A percentile compares a stretch with the other conserved stretches of the same genome.
Conservation (phyloP, 1,140 invertebrate genomes). For the Chymomyza costata region DNA sequence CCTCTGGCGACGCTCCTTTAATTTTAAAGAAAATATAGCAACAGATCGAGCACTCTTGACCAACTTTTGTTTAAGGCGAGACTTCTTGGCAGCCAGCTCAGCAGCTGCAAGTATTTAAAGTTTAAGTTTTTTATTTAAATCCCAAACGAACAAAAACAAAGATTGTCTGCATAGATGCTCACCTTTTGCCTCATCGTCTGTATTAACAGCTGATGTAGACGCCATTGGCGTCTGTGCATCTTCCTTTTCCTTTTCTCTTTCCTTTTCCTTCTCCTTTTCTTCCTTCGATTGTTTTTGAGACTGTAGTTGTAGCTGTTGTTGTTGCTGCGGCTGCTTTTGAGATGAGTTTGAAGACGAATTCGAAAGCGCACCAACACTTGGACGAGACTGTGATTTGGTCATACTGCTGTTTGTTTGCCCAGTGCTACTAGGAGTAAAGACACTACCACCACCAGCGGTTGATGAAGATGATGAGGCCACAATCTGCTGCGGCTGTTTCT, state of each 20-base stretch:
- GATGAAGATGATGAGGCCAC: slow-evolving; percentile 65
- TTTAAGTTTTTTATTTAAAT: too few relatives aligned
- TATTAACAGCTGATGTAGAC: slow-evolving; percentile 47
- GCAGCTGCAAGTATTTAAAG: slow-evolving; percentile 52
- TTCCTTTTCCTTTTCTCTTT: slow-evolving; percentile 29
- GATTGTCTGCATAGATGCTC: neutral
- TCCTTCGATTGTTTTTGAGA: slow-evolving; percentile 46
- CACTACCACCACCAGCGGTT: slow-evolving; percentile 60
- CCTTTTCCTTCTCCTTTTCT: slow-evolving; percentile 31
- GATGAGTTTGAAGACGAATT: slow-evolving; percentile 65
- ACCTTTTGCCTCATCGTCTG: slow-evolving; percentile 73
- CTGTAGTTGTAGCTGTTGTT: slow-evolving; percentile 18
- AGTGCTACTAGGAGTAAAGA: slow-evolving; percentile 50
- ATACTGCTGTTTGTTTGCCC: slow-evolving; percentile 35
- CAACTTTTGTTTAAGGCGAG: slow-evolving; percentile 77
- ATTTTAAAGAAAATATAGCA: slow-evolving; percentile 87
- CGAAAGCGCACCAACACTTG: slow-evolving; percentile 65
- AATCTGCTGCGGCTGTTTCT: slow-evolving; percentile 45
- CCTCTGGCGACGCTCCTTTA: slow-evolving; percentile 84
- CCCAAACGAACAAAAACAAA: neutral
- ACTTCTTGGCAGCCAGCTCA: slow-evolving; percentile 81
- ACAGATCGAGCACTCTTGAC: slow-evolving; percentile 88
- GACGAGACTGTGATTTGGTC: slow-evolving; percentile 56
- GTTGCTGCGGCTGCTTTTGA: slow-evolving; percentile 47
- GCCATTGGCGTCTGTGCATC: slow-evolving; percentile 26